Base-by-base conservation (phyloP, 2,113 vertebrate species). In the Bubo bubo region DNA sequence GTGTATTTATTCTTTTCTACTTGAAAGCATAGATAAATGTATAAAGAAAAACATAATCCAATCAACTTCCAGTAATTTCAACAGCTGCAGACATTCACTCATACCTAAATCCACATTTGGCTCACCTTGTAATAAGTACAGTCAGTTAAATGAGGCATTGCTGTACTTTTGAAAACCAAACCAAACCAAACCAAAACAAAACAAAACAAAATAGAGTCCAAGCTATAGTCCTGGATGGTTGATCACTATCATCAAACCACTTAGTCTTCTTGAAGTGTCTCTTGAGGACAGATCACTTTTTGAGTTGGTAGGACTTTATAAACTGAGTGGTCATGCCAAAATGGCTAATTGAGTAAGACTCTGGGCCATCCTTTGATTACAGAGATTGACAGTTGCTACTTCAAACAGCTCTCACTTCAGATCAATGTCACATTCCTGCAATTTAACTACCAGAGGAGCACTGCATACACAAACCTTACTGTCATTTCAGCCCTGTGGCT, bases 91-190 rank as follows among this genome's bases (percentile, higher is more conserved):
- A 32, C 21, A 71, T 45, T 80, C 55, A 52, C 11, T 90, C 35
- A 53, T 45, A 73, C 26, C 19, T 88, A 71, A 86, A 68, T 30
- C 26, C 45, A 58, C 19, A 28, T 58, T 77, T 98, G 97, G 95
- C 98, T 98, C 98, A 98, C 97, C 80, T 97, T 98, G 97, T 98
- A 98, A 97, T 97, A 98, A 86, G 94, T 96, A 96, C 98, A 98
- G 97, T 98, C 98, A 86, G 96, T 98, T 97, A 99, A 98, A 97
- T 99, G 98, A 98, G 97, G 98, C 98, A 99, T 99, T 98, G 94
- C 97, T 97, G 76, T 88, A 96, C 98, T 98, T 98, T 98, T 97
- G 94, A 58, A 72, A 88, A 95, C 90, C 83, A 90, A 86, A 96
- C 11, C 28, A 10, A 13, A 4, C 19, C 35, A 35, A 37, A 30